Conservation (phyloP, 2,888 invertebrate genomes). For the Epistrophe grossulariae region DNA sequence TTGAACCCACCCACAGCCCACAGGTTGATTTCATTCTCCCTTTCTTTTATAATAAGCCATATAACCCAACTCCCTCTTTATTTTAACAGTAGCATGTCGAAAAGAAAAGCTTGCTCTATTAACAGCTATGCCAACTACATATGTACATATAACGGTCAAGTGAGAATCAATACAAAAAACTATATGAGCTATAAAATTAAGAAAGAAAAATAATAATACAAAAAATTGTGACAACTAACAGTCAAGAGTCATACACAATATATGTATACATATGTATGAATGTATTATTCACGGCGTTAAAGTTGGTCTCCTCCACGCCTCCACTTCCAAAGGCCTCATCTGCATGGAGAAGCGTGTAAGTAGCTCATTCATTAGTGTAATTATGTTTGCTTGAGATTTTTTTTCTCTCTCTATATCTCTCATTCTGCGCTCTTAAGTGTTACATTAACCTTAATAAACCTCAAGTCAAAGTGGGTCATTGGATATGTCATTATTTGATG, state of each 20-base stretch:
- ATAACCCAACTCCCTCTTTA: neutral
- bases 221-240: slow-evolving; percentile 2
- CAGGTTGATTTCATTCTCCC: slow-evolving; percentile 3
- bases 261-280: neutral
- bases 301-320: neutral
- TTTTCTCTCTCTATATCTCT: neutral
- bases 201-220: neutral
- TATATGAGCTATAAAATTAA: slow-evolving; percentile 17
- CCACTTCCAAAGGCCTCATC: slow-evolving; percentile 2
- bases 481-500: slow-evolving; percentile 62
- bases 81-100: slow-evolving; percentile 9
- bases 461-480: slow-evolving; percentile 69
- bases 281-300: neutral
- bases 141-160: slow-evolving; percentile 45
- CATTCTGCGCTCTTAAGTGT: slow-evolving; percentile 37
- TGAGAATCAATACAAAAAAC: slow-evolving; percentile 61
- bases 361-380: slow-evolving; percentile 58
- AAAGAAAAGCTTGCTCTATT: slow-evolving; percentile 53
- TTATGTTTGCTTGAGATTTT: slow-evolving; percentile 43
- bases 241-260: neutral
- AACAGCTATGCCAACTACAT: slow-evolving; percentile 41
- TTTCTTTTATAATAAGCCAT: neutral
- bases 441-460: slow-evolving; percentile 69
- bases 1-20: slow-evolving; percentile 3
- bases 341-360: slow-evolving; percentile 45